Evolutionary conservation across 2,113 vertebrate genomes (phyloP), one percentile per base, ranked within the genome.

Genomic region (Mobula birostris): DNA sequence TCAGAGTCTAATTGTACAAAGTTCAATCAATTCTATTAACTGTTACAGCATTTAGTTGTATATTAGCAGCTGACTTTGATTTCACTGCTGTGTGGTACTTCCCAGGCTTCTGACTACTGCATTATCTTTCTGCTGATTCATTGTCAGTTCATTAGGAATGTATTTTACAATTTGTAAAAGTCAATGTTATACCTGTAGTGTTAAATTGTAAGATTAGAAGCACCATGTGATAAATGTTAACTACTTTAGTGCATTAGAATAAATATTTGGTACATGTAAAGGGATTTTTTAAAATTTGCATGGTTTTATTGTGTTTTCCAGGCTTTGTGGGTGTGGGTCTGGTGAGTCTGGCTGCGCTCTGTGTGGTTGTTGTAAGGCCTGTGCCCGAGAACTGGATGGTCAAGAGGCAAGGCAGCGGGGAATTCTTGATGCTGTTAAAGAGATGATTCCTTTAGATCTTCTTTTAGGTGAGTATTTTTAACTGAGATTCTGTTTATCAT

Each of bases 371-470:
- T 99, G 99, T 95, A 99, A 99, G 95, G 98, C 99, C 15, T 99
- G 99, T 95, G 99, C 99, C 94, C 97, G 98, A 95, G 99, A 99
- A 94, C 96, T 99, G 95, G 99, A 99, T 95, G 99, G 99, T 94
- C 99, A 99, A 95, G 99, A 99, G 94, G 99, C 98, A 94, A 96
- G 98, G 94, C 99, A 99, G 96, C 98, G 99, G 96, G 99, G 99
- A 95, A 99, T 99, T 96, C 98, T 99, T 94, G 99, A 99, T 95
- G 99, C 99, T 80, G 98, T 99, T 36, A 99, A 99, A 96, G 99
- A 99, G 96, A 99, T 99, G 99, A 99, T 99, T 95, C 99, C 99
- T 29, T 97, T 99, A 96, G 99, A 99, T 95, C 97, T 99, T 94
- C 97, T 99, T 79, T 96, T 99, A 95, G 98, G 99, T 99, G 98